phyloP scores from a whole-genome alignment of 2,888 invertebrate genomes.

The Keiferia lycopersicella region DNA sequence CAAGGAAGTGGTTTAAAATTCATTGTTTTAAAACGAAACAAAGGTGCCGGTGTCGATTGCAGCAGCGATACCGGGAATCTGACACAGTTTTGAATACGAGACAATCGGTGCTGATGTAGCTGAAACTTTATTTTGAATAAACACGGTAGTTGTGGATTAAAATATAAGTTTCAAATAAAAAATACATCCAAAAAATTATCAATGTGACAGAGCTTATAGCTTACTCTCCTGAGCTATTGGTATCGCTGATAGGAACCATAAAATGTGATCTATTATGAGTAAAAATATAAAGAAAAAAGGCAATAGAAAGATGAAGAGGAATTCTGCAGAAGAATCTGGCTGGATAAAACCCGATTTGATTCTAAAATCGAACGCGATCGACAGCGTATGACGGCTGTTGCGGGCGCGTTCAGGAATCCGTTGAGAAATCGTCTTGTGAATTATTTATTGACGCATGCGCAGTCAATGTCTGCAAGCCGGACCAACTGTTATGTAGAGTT shows the following conservation, averaged over 20 bases:
- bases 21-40: conserved; percentile 10
- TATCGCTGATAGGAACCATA: too few relatives aligned
- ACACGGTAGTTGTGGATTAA: not conserved
- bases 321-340: not conserved
- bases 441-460: conserved; percentile 59
- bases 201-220: too few relatives aligned
- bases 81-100: not conserved
- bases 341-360: conserved; percentile 34
- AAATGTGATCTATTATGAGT: too few relatives aligned
- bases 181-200: not conserved
- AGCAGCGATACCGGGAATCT: not conserved
- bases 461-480: conserved; percentile 34
- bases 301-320: not conserved
- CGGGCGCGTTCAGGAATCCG: conserved; percentile 77
- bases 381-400: conserved; percentile 70
- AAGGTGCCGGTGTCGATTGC: not conserved
- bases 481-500: conserved; percentile 12
- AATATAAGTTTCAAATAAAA: not conserved
- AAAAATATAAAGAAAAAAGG: too few relatives aligned
- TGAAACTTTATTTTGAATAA: not conserved
- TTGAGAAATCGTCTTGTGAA: conserved; percentile 77
- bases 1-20: not conserved
- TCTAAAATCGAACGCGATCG: conserved; percentile 66
- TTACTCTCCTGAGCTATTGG: too few relatives aligned
- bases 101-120: not conserved